Evolutionary conservation across 2,888 invertebrate genomes (phyloP).

Genomic region (Coelopa pilipes): DNA sequence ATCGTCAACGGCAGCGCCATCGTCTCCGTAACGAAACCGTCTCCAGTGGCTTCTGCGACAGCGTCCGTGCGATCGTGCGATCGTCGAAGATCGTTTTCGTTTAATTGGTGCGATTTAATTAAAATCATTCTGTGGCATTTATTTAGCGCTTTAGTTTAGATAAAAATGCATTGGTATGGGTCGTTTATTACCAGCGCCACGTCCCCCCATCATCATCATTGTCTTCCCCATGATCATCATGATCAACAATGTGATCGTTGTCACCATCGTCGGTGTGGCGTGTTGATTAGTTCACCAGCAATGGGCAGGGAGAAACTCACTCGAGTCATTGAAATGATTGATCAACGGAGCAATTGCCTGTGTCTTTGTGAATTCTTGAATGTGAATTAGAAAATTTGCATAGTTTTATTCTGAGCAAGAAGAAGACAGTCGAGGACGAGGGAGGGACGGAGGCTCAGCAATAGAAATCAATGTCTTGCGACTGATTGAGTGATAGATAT

Average conservation of each 20-base stretch:
- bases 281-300: slow-evolving; percentile 23
- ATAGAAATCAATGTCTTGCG: slow-evolving; percentile 21
- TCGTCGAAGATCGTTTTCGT: slow-evolving; percentile 36
- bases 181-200: neutral
- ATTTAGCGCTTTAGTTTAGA: slow-evolving; percentile 34
- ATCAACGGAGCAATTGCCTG: slow-evolving; percentile 60
- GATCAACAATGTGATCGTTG: neutral
- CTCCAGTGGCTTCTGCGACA: neutral
- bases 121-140: slow-evolving; percentile 60
- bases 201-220: neutral
- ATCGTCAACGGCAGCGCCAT: too few species aligned
- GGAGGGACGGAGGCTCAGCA: neutral
- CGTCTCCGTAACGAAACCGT: too few species aligned
- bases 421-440: neutral
- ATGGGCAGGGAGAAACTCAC: slow-evolving; percentile 22
- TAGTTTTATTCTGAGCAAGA: slow-evolving; percentile 8
- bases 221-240: neutral
- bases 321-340: slow-evolving; percentile 61
- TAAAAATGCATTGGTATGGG: slow-evolving; percentile 26
- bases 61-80: slow-evolving; percentile 11
- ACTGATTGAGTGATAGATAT: slow-evolving; percentile 10
- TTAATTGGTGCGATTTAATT: slow-evolving; percentile 68
- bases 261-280: neutral
- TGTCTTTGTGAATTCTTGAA: neutral
- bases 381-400: slow-evolving; percentile 23